These are phyloP conservation scores for Hecatera dysodea DNA, from an alignment of 2,888 invertebrate genomes.

Conservation along the genomic window DNA sequence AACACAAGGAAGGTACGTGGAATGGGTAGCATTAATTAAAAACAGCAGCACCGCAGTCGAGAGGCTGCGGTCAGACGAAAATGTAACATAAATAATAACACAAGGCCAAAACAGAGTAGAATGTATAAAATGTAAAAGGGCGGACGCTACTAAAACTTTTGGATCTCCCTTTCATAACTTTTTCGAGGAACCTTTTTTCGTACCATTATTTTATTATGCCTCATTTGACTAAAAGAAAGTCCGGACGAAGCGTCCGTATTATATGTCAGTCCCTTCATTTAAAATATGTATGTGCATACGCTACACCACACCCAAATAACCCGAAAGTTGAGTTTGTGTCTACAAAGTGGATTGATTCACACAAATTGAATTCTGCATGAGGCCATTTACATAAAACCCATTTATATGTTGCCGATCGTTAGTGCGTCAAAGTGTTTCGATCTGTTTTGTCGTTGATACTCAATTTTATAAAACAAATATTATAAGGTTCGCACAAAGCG, in stretches of 20 bases:
- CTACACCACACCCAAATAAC: constrained; percentile 75
- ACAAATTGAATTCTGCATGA: constrained; percentile 68
- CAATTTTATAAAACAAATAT: constrained; percentile 23
- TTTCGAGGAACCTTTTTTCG: constrained; percentile 86
- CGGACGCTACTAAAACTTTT: constrained; percentile 83
- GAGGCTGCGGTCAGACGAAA: constrained; percentile 84
- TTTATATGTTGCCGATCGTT: constrained; percentile 64
- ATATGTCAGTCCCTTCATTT: constrained; percentile 83
- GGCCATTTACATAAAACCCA: constrained; percentile 67
- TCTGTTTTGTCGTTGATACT: constrained; percentile 41
- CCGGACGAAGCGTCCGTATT: constrained; percentile 81
- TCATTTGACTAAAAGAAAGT: constrained; percentile 90
- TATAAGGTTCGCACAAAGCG: constrained; percentile 22
- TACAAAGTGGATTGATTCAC: constrained; percentile 70
- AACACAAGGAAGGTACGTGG: constrained; percentile 87
- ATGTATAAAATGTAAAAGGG: constrained; percentile 85
- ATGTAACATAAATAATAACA: constrained; percentile 88
- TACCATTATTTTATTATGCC: constrained; percentile 88
- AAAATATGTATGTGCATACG: constrained; percentile 86
- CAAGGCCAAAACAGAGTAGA: constrained; percentile 79
- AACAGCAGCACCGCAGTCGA: constrained; percentile 81
- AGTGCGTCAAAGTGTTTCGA: constrained; percentile 49
- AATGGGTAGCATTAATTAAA: constrained; percentile 88
- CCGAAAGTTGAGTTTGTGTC: constrained; percentile 74
- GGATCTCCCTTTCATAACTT: constrained; percentile 88